Conservation (phyloP, 2,113 vertebrate species). For the Gambusia holbrooki region DNA sequence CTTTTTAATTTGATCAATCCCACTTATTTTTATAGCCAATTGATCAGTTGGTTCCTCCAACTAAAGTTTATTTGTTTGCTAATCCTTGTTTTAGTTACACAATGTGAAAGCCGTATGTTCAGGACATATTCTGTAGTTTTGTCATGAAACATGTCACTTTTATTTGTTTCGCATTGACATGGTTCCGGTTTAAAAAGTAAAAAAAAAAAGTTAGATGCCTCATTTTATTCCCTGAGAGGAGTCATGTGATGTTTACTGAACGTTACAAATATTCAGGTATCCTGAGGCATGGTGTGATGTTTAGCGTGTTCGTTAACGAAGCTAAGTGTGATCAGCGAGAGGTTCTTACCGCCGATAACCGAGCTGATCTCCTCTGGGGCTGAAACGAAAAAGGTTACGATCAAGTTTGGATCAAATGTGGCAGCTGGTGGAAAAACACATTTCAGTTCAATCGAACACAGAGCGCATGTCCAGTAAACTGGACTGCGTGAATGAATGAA, state of each 20-base stretch:
- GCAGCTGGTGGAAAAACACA: neutral
- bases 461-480: neutral
- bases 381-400: slow-evolving; percentile 62
- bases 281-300: too few relatives aligned
- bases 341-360: slow-evolving; percentile 89
- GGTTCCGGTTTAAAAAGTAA: too few relatives aligned
- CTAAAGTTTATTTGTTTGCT: too few relatives aligned
- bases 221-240: too few relatives aligned
- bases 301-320: neutral
- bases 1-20: too few relatives aligned
- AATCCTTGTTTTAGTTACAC: too few relatives aligned
- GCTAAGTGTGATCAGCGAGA: neutral
- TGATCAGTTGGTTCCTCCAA: too few relatives aligned
- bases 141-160: neutral
- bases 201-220: too few relatives aligned
- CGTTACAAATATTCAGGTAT: neutral
- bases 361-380: slow-evolving; percentile 94
- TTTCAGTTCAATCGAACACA: neutral
- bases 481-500: slow-evolving; percentile 9
- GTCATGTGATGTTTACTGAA: neutral
- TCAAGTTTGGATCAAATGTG: neutral
- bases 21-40: too few relatives aligned
- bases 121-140: neutral
- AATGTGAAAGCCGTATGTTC: too few relatives aligned
- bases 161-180: too few relatives aligned